A percentile compares a stretch with the other conserved stretches of the same genome.
phyloP scores from a whole-genome alignment of 2,888 invertebrate species.

The Cosmia trapezina region DNA sequence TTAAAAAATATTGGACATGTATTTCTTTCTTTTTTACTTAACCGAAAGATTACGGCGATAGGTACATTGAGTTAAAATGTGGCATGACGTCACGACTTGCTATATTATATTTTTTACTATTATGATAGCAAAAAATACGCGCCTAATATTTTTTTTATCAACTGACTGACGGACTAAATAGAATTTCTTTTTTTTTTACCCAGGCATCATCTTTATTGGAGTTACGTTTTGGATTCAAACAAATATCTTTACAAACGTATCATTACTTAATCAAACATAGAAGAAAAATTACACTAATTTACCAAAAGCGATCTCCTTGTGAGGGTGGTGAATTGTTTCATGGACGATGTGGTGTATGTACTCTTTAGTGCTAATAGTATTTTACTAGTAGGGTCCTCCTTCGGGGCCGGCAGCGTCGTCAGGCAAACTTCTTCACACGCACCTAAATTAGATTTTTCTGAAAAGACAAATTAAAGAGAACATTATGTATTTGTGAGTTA shows the following conservation, averaged over 20 bases:
- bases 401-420: conserved; percentile 82
- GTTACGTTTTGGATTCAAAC: background rate
- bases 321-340: conserved; percentile 84
- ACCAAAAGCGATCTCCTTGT: conserved; percentile 85
- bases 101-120: no score
- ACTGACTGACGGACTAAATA: no score
- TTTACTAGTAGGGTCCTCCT: conserved; percentile 83
- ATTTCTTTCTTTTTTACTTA: no score
- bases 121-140: no score
- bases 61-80: no score
- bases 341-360: conserved; percentile 83
- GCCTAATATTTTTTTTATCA: no score
- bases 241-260: background rate
- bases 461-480: conserved; percentile 42
- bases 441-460: conserved; percentile 78
- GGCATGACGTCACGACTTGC: no score
- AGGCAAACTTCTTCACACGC: conserved; percentile 78
- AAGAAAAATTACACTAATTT: conserved; percentile 54
- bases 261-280: background rate
- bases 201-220: background rate
- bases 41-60: no score
- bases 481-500: no score
- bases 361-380: conserved; percentile 83
- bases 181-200: no score
- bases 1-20: no score